Conservation (phyloP, 2,113 vertebrate genomes). For the Salvelinus sp. region DNA sequence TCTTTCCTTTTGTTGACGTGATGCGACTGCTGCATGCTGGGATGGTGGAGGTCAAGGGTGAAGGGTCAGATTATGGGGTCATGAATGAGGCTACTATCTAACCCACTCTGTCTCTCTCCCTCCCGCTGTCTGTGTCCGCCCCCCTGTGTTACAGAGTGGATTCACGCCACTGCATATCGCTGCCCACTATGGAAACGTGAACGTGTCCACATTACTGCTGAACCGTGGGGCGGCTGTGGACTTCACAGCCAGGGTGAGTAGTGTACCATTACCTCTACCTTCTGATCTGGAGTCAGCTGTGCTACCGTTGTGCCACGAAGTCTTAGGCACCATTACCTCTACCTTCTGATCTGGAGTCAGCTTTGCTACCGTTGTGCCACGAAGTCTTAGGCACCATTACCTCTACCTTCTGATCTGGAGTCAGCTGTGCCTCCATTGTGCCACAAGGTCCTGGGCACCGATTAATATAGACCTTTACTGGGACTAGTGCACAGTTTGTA, state of each 20-base stretch:
- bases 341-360: too few species aligned
- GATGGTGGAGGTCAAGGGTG: slow-evolving; percentile 24
- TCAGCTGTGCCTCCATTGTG: too few species aligned
- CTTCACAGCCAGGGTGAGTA: slow-evolving; percentile 86
- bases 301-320: too few species aligned
- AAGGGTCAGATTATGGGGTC: slow-evolving; percentile 11
- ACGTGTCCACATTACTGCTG: slow-evolving; percentile 92
- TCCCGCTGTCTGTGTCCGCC: slow-evolving; percentile 13
- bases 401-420: too few species aligned
- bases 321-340: too few species aligned
- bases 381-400: too few species aligned
- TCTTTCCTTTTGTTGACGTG: slow-evolving; percentile 39
- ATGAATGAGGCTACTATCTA: not conserved
- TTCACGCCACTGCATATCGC: slow-evolving; percentile 97
- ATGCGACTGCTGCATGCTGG: slow-evolving; percentile 72
- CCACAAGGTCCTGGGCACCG: too few species aligned
- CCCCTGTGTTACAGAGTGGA: slow-evolving; percentile 80
- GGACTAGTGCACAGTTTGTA: too few species aligned
- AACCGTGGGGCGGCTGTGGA: slow-evolving; percentile 94
- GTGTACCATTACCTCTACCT: too few species aligned
- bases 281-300: too few species aligned
- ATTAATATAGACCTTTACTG: too few species aligned
- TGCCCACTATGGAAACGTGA: slow-evolving; percentile 95
- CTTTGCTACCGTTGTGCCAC: too few species aligned
- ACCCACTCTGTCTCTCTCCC: slow-evolving; percentile 35